Evolutionary conservation across 2,113 vertebrate genomes (phyloP).

Genomic region (Dipodomys ordii): DNA sequence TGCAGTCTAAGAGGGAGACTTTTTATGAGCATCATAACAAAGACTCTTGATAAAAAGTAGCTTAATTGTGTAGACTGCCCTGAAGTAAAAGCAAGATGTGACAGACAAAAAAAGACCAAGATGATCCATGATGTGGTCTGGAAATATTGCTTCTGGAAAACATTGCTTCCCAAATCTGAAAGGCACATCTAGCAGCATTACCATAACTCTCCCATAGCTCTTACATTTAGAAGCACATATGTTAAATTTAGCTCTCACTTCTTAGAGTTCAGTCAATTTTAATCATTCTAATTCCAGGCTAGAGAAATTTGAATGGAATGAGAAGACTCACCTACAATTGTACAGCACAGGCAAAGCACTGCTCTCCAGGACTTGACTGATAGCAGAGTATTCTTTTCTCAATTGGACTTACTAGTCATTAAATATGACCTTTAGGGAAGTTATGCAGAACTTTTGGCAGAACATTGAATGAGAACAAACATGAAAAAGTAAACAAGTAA

Average conservation of each 20-base stretch:
- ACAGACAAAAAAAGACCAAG: background rate
- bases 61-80: background rate
- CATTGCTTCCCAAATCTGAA: rapidly evolving
- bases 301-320: background rate
- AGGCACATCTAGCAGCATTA: background rate
- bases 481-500: background rate
- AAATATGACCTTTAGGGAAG: background rate
- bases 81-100: background rate
- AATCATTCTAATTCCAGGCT: background rate
- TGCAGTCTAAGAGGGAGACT: background rate
- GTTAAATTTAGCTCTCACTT: background rate
- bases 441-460: background rate
- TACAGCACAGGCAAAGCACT: background rate
- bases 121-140: background rate
- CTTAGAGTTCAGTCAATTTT: background rate
- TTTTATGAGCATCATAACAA: background rate
- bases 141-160: background rate
- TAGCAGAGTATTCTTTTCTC: background rate
- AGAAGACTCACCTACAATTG: background rate
- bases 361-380: background rate
- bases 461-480: background rate
- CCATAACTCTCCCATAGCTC: background rate
- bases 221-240: background rate
- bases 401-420: background rate
- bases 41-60: background rate